Conservation (phyloP, 2,113 vertebrate species). For the Microcebus lehilahytsara region DNA sequence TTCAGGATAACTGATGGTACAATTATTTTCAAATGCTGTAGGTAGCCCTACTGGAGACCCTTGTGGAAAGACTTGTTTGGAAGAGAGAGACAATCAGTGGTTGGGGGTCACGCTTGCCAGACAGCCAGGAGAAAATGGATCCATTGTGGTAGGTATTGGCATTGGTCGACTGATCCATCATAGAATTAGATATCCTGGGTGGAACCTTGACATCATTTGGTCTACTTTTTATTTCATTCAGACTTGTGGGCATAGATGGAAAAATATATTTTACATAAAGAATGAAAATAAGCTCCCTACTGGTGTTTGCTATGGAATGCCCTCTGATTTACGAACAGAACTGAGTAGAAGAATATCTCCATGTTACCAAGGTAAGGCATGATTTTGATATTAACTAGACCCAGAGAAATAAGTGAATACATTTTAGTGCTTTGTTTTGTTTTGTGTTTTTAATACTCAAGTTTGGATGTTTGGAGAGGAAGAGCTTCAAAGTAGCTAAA, state of each 20-base stretch:
- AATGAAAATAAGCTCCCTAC: slow-evolving; percentile 90
- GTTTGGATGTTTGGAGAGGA: background rate
- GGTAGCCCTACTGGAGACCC: slow-evolving; percentile 79
- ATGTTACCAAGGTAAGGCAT: slow-evolving; percentile 91
- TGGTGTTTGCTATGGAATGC: slow-evolving; percentile 91
- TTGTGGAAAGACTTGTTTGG: slow-evolving; percentile 93
- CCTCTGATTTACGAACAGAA: slow-evolving; percentile 84
- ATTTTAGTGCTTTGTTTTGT: background rate
- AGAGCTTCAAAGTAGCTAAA: background rate
- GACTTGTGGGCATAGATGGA: slow-evolving; percentile 96
- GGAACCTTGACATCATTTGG: background rate
- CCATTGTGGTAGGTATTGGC: slow-evolving; percentile 88
- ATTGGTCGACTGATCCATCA: background rate
- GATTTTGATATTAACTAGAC: background rate
- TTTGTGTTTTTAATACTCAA: background rate
- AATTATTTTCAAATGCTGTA: slow-evolving; percentile 72
- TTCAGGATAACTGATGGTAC: slow-evolving; percentile 4
- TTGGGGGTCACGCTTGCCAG: slow-evolving; percentile 95
- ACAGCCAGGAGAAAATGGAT: slow-evolving; percentile 88
- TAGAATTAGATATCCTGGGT: background rate
- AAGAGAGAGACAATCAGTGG: slow-evolving; percentile 95
- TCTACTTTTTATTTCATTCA: slow-evolving; percentile 77
- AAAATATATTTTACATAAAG: slow-evolving; percentile 91
- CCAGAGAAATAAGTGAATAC: background rate
- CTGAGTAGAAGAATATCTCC: slow-evolving; percentile 86